phyloP scores from a whole-genome alignment of 1,140 invertebrate species.

The Elymnias hypermnestra region DNA sequence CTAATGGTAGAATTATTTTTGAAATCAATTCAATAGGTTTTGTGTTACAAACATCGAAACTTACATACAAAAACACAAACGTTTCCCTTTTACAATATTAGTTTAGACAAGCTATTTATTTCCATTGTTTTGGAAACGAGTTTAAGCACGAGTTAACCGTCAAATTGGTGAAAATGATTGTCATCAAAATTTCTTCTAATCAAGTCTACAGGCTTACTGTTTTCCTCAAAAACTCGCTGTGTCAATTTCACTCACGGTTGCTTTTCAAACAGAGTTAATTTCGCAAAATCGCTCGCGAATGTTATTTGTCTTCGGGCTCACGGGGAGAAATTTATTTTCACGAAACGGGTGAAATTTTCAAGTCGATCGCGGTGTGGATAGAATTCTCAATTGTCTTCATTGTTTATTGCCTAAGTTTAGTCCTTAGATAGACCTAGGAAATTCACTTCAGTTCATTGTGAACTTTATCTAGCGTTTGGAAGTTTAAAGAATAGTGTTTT shows the following conservation, averaged over 20 bases:
- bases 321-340: conserved; percentile 40
- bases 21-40: too few relatives aligned
- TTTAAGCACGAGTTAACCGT: too few relatives aligned
- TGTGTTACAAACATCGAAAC: too few relatives aligned
- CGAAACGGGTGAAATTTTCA: conserved; percentile 50
- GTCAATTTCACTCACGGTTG: conserved; percentile 16
- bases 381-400: conserved; percentile 40
- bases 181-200: not conserved
- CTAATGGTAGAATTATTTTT: too few relatives aligned
- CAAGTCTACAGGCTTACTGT: not conserved
- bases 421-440: conserved; percentile 23
- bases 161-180: not conserved
- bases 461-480: not conserved
- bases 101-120: too few relatives aligned
- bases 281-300: conserved; percentile 24
- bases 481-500: not conserved
- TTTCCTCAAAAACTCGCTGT: not conserved
- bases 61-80: too few relatives aligned
- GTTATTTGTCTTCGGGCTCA: conserved; percentile 34
- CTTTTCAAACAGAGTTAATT: conserved; percentile 14
- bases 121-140: too few relatives aligned
- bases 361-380: conserved; percentile 27
- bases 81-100: too few relatives aligned
- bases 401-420: conserved; percentile 32
- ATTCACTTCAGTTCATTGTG: conserved; percentile 20